A percentile compares a stretch with the other conserved stretches of the same genome.
Evolutionary conservation across 2,888 invertebrate genomes (phyloP).

Genomic region (Nipponacmea schrenckii): DNA sequence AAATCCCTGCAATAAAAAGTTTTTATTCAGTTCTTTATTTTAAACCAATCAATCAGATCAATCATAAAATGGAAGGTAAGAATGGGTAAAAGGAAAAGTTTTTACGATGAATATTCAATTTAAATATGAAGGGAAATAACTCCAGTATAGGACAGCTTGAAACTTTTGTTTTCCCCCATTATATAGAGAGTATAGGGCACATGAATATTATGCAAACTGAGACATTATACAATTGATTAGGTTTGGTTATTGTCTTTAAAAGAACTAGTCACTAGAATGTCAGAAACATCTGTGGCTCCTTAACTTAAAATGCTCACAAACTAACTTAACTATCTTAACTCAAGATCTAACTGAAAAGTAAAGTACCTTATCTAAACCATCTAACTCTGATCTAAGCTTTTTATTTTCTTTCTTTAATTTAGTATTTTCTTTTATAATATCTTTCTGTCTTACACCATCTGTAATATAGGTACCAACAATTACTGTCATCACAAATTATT

Average conservation of each 20-base stretch:
- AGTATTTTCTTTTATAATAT: constrained; percentile 42
- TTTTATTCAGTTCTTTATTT: too few species aligned
- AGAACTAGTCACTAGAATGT: neutral
- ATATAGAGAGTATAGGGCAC: too few species aligned
- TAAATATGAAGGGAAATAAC: neutral
- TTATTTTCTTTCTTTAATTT: constrained; percentile 47
- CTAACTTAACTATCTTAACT: too few species aligned
- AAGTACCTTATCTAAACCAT: constrained; percentile 54
- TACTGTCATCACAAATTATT: neutral
- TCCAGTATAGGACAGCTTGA: neutral
- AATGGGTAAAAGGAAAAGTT: neutral
- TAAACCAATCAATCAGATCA: neutral
- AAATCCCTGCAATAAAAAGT: constrained; percentile 53
- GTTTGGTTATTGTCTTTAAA: too few species aligned
- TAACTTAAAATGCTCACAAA: neutral
- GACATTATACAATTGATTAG: too few species aligned
- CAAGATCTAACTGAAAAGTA: neutral
- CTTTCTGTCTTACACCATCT: constrained; percentile 30
- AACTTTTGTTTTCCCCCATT: too few species aligned
- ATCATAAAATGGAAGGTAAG: neutral
- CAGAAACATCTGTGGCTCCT: neutral
- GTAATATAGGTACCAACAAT: neutral
- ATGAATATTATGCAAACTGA: too few species aligned
- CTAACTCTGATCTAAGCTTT: constrained; percentile 48
- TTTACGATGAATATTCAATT: neutral